Base-by-base conservation (phyloP, 2,113 vertebrate genomes). In the Gobius niger region DNA sequence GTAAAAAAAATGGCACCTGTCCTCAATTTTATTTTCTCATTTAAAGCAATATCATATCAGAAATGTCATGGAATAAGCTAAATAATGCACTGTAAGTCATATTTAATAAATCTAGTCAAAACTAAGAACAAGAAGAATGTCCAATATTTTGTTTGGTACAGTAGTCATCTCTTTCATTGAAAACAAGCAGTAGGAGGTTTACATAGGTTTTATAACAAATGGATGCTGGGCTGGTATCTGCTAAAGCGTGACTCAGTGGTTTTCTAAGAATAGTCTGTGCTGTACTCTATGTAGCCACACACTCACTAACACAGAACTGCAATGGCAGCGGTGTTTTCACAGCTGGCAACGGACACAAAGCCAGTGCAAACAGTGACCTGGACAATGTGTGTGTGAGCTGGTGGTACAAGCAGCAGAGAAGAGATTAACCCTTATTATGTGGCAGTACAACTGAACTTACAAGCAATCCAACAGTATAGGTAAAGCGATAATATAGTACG, bases 341-440 rank as follows among this genome's bases (percentile, higher is more conserved):
- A 89, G 85, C 87, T 90, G 88, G 73, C 67, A 85, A 53, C 52
- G 54, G 80, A 81, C 70, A 73, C 82, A 77, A 81, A 80, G 75
- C 81, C 67, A 78, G 67, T 44, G 56, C 76, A 87, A 83, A 87
- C 80, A 79, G 53, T 56, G 80, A 77, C 82, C 76, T 1, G 60
- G 65, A 71, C 75, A 70, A 71, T 85, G 68, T 47, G 66, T 47
- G 66, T 47, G 63, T 50, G 74, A 64, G 51, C 10, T 1, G 24
- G 65, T 68, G 66, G 59, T 65, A 49, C 70, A 75, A 12, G 49
- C 71, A 67, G 47, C 24, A 57, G 71, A 63, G 51, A 12, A 57
- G 13, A 73, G 82, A 83, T 82, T 81, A 87, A 68, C 75, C 67
- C 63, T 44, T 61, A 67, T 77, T 70, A 85, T 70, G 74, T 49